phyloP scores from a whole-genome alignment of 2,888 invertebrate species.

The Polyommatus iphigenia region DNA sequence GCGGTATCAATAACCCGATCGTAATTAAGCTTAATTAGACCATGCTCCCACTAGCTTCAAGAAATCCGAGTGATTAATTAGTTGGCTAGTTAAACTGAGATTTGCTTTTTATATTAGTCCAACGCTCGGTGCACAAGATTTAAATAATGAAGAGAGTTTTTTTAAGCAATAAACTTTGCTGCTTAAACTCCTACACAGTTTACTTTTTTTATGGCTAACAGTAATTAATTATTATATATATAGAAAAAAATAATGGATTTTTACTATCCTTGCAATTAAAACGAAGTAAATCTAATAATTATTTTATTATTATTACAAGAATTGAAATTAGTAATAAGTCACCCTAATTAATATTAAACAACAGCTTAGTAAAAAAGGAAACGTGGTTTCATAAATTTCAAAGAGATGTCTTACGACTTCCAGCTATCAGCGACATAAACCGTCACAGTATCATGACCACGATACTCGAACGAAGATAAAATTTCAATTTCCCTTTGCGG shows the following conservation, averaged over 20 bases:
- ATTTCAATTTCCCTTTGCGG: conserved; percentile 35
- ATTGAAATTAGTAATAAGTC: too few species aligned
- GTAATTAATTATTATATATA: too few species aligned
- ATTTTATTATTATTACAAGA: too few species aligned
- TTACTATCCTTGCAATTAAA: too few species aligned
- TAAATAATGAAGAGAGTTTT: neutral
- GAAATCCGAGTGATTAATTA: conserved; percentile 22
- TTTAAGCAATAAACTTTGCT: neutral
- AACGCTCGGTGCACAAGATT: neutral
- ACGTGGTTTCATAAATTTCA: neutral
- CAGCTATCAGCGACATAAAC: conserved; percentile 12
- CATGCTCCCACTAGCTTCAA: conserved; percentile 24
- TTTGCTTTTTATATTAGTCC: neutral
- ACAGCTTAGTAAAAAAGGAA: neutral
- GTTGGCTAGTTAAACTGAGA: neutral
- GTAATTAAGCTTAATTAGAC: conserved; percentile 44
- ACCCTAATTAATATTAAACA: too few species aligned
- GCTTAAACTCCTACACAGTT: too few species aligned
- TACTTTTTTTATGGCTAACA: too few species aligned
- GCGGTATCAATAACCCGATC: conserved; percentile 62
- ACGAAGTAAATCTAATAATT: too few species aligned
- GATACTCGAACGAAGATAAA: conserved; percentile 33
- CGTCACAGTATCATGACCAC: conserved; percentile 24
- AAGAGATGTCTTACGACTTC: neutral
- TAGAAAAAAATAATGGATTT: too few species aligned